Evolutionary conservation across 1,140 invertebrate species (phyloP).

Genomic region (Drosophila nigromelanica): DNA sequence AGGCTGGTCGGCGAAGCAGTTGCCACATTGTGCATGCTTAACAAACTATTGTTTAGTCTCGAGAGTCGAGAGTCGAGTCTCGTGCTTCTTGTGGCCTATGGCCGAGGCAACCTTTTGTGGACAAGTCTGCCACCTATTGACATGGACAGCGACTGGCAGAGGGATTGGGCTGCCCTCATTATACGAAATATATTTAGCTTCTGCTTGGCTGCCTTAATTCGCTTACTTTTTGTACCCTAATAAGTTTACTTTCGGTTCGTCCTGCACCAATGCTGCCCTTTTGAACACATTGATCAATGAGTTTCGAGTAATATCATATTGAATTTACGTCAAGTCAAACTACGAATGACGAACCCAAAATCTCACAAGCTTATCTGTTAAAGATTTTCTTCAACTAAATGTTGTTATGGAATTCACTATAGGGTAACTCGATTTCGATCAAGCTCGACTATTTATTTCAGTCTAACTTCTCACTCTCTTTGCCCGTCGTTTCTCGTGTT

Average conservation of each 20-base stretch:
- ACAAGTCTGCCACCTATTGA: slow-evolving; percentile 47
- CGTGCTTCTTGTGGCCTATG: slow-evolving; percentile 38
- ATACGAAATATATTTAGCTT: slow-evolving; percentile 63
- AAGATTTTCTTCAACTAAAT: not conserved
- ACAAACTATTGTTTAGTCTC: slow-evolving; percentile 60
- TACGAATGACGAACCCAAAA: not conserved
- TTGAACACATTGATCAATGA: not conserved
- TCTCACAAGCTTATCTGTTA: no score
- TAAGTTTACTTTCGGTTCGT: slow-evolving; percentile 15
- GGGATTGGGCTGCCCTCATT: slow-evolving; percentile 54
- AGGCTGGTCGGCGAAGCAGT: slow-evolving; percentile 5
- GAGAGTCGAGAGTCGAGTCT: slow-evolving; percentile 16
- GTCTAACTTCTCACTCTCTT: slow-evolving; percentile 15
- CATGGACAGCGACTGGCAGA: slow-evolving; percentile 6
- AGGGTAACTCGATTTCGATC: slow-evolving; percentile 10
- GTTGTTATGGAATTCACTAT: not conserved
- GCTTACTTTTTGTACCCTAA: slow-evolving; percentile 48
- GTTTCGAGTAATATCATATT: not conserved
- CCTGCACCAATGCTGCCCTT: not conserved
- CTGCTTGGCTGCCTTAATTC: slow-evolving; percentile 64
- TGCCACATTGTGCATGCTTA: slow-evolving; percentile 36
- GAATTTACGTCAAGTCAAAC: no score
- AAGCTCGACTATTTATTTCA: not conserved
- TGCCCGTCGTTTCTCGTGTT: slow-evolving; percentile 41
- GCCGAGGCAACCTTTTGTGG: slow-evolving; percentile 46